Base-by-base conservation (phyloP, 2,113 vertebrate genomes). In the Pseudorasbora parva region DNA sequence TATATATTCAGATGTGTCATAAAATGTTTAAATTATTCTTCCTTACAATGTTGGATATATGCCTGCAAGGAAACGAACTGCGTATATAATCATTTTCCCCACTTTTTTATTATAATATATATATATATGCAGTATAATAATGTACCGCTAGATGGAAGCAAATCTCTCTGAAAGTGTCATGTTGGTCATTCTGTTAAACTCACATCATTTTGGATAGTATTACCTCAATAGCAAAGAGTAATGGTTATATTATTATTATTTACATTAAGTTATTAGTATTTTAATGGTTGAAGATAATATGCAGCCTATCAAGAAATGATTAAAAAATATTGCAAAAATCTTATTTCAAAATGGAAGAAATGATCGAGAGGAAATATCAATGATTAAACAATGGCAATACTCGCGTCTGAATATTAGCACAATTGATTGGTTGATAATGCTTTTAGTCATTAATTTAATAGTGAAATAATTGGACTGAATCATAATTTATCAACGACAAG, bases 121-220 rank as follows among this genome's bases (percentile, higher is more conserved):
- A 64, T 17, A 6, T 10, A 47, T 3, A 17, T 21, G 84, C 74
- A 86, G 75, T 80, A 69, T 33, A 17, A 51, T 0, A 57, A 2
- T 64, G 0, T 9, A 7, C 25, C 92, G 83, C 91, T 89, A 92
- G 93, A 91, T 92, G 91, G 87, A 85, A 89, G 83, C 7, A 76
- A 78, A 89, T 3, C 12, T 82, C 80, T 56, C 5, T 76, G 27
- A 47, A 64, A 47, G 11, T 10, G 1, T 68, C 64, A 12, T 4
- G 11, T 19, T 49, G 1, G 1, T 68, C 64, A 12, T 4, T 21
- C 27, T 49, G 1, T 57, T 41, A 14, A n/a, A 77, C 15, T 9
- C 7, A 2, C 3, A 5, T 37, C 37, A 37, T 3, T 57, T 23
- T 0, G 8, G 3, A 37, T 14, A 4, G 10, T 12, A 23, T 7